These are phyloP conservation scores for Lithosia quadra DNA, from an alignment of 2,888 invertebrate genomes.

Conservation along the genomic window DNA sequence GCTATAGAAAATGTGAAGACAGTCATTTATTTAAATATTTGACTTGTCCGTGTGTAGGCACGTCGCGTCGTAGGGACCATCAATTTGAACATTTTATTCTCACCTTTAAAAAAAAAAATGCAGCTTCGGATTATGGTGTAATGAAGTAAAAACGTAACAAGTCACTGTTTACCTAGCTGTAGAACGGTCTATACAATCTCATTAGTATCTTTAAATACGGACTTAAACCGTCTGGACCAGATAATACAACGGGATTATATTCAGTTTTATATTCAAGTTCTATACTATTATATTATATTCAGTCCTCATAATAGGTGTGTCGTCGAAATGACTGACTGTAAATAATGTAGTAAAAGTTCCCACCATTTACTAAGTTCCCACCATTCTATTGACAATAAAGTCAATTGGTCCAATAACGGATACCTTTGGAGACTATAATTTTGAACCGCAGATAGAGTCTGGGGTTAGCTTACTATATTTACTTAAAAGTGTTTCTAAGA, in stretches of 20 bases:
- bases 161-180: slow-evolving; percentile 69
- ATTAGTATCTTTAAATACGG: slow-evolving; percentile 57
- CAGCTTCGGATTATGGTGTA: slow-evolving; percentile 53
- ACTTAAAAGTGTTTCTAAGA: not conserved
- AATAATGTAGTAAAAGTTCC: no score
- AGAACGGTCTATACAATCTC: slow-evolving; percentile 47
- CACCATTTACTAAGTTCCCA: not conserved
- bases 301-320: not conserved
- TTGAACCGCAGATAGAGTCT: not conserved
- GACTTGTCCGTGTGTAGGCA: no score
- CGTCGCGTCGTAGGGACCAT: no score
- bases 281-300: not conserved
- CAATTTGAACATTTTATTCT: not conserved
- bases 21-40: no score
- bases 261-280: not conserved
- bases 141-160: slow-evolving; percentile 70
- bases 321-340: not conserved
- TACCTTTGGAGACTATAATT: not conserved
- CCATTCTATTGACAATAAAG: no score
- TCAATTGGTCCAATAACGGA: no score
- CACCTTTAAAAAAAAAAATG: slow-evolving; percentile 32
- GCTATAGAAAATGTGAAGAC: no score
- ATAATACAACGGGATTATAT: slow-evolving; percentile 13
- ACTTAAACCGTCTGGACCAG: slow-evolving; percentile 53
- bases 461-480: not conserved